Percentiles rank a stretch among this genome's conserved stretches.
Evolutionary conservation across 2,888 invertebrate species (phyloP).

Genomic region (Peribatodes rhomboidaria): DNA sequence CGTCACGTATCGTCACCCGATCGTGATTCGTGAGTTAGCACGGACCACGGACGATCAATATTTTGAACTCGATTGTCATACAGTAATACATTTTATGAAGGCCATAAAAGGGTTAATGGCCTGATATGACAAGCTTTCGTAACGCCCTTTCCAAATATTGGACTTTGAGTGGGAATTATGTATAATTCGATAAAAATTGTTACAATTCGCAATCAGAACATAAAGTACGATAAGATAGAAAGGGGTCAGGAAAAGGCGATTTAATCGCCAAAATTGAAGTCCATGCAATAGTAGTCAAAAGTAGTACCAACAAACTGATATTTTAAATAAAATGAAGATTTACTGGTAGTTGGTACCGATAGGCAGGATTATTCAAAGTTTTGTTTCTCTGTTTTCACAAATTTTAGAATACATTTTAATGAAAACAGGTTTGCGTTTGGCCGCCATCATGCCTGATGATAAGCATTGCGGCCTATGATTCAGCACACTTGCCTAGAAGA

Average conservation of each 20-base stretch:
- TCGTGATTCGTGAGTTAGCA: constrained; percentile 18
- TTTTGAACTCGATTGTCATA: constrained; percentile 9
- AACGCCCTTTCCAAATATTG: not conserved
- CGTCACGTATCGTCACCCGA: constrained; percentile 2
- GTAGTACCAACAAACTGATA: too few species aligned
- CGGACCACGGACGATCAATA: constrained; percentile 9
- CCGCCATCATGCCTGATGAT: too few species aligned
- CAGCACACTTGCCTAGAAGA: too few species aligned
- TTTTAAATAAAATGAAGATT: too few species aligned
- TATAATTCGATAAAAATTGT: not conserved
- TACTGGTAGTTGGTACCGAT: too few species aligned
- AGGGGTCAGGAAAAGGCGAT: not conserved
- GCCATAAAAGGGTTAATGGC: constrained; percentile 15
- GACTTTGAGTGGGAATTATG: not conserved
- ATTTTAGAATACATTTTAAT: too few species aligned
- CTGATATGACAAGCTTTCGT: not conserved
- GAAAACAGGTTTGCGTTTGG: too few species aligned
- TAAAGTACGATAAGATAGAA: not conserved
- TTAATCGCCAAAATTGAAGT: too few species aligned
- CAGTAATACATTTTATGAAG: constrained; percentile 2
- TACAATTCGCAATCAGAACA: not conserved
- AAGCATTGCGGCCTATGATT: too few species aligned
- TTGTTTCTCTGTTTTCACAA: too few species aligned
- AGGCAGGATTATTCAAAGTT: too few species aligned
- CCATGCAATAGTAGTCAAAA: too few species aligned